These are phyloP conservation scores for Phrynocephalus forsythii DNA, from an alignment of 2,797 vertebrate species.

Conservation along the genomic window DNA sequence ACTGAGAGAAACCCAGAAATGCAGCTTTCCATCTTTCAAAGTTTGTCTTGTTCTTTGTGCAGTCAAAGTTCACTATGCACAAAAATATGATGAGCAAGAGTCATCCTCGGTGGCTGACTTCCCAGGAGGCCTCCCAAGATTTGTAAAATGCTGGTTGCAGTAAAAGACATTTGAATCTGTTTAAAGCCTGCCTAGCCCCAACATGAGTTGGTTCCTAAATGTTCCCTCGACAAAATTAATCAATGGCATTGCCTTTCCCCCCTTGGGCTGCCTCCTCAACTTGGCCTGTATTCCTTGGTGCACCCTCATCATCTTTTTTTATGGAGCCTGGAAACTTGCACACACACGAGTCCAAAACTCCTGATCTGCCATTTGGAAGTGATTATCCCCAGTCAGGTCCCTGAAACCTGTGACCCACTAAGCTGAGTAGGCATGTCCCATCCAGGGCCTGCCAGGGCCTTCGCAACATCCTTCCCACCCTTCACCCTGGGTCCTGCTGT, in stretches of 20 bases:
- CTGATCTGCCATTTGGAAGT: slow-evolving; percentile 28
- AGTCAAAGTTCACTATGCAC: neutral
- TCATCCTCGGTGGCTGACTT: too few species aligned
- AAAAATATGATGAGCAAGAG: neutral
- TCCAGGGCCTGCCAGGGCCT: slow-evolving; percentile 10
- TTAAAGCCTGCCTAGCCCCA: neutral
- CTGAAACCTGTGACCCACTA: slow-evolving; percentile 9
- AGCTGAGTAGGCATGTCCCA: slow-evolving; percentile 5
- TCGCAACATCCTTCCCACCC: neutral
- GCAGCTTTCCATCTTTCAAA: neutral
- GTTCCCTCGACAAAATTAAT: neutral
- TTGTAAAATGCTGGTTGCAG: too few species aligned
- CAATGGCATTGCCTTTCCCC: neutral
- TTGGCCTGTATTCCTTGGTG: neutral
- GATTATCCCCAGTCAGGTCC: slow-evolving; percentile 13
- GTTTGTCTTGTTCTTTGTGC: neutral
- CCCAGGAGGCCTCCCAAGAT: too few species aligned
- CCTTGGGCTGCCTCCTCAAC: neutral
- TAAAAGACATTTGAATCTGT: neutral
- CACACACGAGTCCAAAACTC: neutral
- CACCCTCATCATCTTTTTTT: neutral
- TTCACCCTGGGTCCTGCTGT: neutral
- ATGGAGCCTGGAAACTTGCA: slow-evolving; percentile 4
- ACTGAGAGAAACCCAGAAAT: neutral
- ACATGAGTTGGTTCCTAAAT: slow-evolving; percentile 17